These are phyloP conservation scores for Chloroceryle amazona DNA, from an alignment of 2,797 vertebrate genomes.

Conservation along the genomic window DNA sequence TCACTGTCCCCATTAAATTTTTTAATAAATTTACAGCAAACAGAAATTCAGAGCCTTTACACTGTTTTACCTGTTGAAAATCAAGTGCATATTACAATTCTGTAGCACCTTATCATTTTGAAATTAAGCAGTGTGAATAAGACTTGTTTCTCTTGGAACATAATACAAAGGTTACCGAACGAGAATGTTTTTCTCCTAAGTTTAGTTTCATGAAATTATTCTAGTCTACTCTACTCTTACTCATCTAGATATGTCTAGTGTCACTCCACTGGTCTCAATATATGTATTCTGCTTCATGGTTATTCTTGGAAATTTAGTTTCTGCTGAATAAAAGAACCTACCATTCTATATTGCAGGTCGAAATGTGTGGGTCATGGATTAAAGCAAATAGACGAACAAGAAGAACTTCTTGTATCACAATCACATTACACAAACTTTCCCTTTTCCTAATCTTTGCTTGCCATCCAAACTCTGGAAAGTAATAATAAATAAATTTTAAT, in stretches of 20 bases:
- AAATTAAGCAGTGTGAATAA: not conserved
- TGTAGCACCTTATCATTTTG: not conserved
- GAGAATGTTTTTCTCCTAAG: not conserved
- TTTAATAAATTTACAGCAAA: not conserved
- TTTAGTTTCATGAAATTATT: not conserved
- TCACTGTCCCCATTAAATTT: not conserved
- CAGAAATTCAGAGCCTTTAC: not conserved
- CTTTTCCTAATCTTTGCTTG: not conserved
- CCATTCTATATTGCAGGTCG: not conserved
- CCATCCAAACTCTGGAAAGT: not conserved
- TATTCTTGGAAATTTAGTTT: not conserved
- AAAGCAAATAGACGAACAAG: not conserved
- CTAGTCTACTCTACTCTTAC: not conserved
- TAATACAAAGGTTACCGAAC: not conserved
- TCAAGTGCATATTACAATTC: rapidly evolving
- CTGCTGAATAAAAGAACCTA: not conserved
- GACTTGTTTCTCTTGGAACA: not conserved
- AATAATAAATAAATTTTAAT: not conserved
- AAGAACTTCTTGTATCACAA: not conserved
- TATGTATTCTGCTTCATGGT: not conserved
- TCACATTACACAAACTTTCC: not conserved
- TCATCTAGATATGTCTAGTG: not conserved
- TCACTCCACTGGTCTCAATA: not conserved
- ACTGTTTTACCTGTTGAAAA: not conserved
- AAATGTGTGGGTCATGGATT: not conserved